A percentile compares a stretch with the other conserved stretches of the same genome.
phyloP scores from a whole-genome alignment of 2,113 vertebrate species.

The Lepisosteus osseus region DNA sequence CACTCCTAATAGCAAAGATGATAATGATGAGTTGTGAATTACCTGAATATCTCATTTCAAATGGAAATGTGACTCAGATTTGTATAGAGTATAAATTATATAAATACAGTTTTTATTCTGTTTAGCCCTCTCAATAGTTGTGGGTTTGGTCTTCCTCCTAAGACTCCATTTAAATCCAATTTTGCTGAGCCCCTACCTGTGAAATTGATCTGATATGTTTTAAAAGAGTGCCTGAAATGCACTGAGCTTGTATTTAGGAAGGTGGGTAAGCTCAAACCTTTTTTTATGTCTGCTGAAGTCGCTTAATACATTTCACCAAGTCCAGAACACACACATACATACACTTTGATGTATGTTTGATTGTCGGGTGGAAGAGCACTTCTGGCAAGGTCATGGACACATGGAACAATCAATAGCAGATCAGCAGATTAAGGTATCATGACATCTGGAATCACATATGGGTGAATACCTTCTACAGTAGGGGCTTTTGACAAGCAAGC shows the following conservation, averaged over 20 bases:
- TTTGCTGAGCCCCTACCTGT: too few relatives aligned
- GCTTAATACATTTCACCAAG: constrained; percentile 25
- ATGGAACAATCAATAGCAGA: constrained; percentile 65
- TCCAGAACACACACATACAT: constrained; percentile 23
- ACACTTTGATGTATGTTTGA: constrained; percentile 56
- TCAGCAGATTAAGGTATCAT: constrained; percentile 58
- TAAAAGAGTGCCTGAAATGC: too few relatives aligned
- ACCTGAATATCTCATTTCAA: too few relatives aligned
- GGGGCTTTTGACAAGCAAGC: constrained; percentile 46
- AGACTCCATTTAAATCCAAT: too few relatives aligned
- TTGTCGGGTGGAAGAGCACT: constrained; percentile 59
- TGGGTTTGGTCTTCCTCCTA: too few relatives aligned
- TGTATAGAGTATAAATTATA: too few relatives aligned
- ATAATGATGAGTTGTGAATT: too few relatives aligned
- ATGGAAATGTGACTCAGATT: too few relatives aligned
- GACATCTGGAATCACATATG: constrained; percentile 45
- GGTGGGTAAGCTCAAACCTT: constrained; percentile 49
- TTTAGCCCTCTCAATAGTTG: too few relatives aligned
- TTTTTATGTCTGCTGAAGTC: constrained; percentile 47
- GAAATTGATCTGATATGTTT: too few relatives aligned
- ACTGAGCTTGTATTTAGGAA: constrained; percentile 35
- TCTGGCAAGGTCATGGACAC: constrained; percentile 57
- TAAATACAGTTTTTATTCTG: too few relatives aligned
- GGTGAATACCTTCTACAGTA: constrained; percentile 47
- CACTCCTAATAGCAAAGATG: too few relatives aligned